These are phyloP conservation scores for Strix uralensis DNA, from an alignment of 2,113 vertebrate genomes.

Conservation along the genomic window DNA sequence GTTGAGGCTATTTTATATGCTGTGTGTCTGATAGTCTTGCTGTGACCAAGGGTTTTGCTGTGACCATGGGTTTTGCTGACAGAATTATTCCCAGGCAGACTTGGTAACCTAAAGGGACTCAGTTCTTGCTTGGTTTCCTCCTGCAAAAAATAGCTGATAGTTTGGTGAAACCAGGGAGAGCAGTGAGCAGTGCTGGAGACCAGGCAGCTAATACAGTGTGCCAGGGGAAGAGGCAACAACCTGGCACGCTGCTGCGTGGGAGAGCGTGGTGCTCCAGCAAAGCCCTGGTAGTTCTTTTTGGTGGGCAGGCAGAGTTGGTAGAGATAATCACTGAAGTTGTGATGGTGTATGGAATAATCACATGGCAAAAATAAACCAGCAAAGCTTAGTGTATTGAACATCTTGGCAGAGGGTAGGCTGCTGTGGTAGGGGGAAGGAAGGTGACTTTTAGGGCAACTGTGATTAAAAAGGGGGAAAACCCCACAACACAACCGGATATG, in stretches of 20 bases:
- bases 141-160: neutral
- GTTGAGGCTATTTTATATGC: neutral
- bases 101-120: neutral
- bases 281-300: neutral
- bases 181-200: neutral
- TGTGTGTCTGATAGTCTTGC: neutral
- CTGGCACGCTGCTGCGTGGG: rapidly evolving
- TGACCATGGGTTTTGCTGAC: neutral
- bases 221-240: neutral
- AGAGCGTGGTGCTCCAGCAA: neutral
- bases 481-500: neutral
- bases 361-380: neutral
- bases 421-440: neutral
- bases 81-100: neutral
- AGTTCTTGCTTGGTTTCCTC: neutral
- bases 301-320: neutral
- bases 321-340: neutral
- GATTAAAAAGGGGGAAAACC: neutral
- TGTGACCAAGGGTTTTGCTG: neutral
- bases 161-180: neutral
- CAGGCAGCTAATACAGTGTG: neutral
- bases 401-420: neutral
- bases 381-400: neutral
- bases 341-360: neutral
- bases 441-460: neutral